Evolutionary conservation across 1,140 invertebrate genomes (phyloP), one percentile per base, ranked within the genome.

Genomic region (Forficula auricularia): DNA sequence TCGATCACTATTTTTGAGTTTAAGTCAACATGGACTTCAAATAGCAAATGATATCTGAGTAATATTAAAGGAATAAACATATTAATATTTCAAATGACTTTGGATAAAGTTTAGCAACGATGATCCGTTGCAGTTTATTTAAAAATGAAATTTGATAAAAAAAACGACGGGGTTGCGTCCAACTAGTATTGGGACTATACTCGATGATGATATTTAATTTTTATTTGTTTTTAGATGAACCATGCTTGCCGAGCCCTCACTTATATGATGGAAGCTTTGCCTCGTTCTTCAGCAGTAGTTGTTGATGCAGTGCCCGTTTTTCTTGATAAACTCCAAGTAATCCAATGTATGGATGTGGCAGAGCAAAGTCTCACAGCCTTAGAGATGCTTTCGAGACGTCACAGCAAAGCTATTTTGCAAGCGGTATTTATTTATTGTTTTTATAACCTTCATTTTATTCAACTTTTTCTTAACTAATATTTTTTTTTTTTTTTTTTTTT

Each of bases 201-300:
- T n/a, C n/a, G n/a, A n/a, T n/a, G n/a, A n/a, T n/a, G n/a, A n/a
- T n/a, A n/a, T n/a, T n/a, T n/a, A n/a, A n/a, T n/a, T n/a, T n/a
- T n/a, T n/a, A n/a, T 54, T 55, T 1, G 2, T 47, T 46, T 55
- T 27, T 58, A 82, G 79, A 98, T 98, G 94, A 95, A 97, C 57
- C 90, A 98, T 61, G 92, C 94, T 0, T 97, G 92, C 62, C 79
- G 95, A 36, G 94, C 94, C 6, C 69, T 98, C 9, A 97, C 94
- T 1, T 98, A 98, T 59, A 97, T 99, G 92, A 87, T 98, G 78
- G 95, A 99, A 64, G 91, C 94, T 2, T 56, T 98, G 40, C 95
- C 95, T 0, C 75, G 95, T 30, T 95, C 92, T 10, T 92, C 91
- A 19, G 82, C 87, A 3, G 85, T 96, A 13, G 90, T 98, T 8